phyloP scores from a whole-genome alignment of 2,113 vertebrate genomes.

The Tenebrosternarchus preto region DNA sequence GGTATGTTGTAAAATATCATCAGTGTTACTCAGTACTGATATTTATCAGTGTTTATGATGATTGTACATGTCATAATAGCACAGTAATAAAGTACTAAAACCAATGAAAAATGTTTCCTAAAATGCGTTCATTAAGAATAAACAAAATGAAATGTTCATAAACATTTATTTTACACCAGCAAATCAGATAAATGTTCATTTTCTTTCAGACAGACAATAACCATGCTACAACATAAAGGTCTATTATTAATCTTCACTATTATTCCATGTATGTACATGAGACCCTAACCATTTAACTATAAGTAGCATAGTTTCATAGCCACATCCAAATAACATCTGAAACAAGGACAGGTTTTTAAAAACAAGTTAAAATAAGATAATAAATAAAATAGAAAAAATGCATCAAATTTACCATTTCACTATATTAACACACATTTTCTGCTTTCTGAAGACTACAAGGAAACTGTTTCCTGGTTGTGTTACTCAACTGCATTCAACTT shows the following conservation, averaged over 20 bases:
- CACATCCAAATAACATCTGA: constrained; percentile 82
- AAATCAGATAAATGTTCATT: constrained; percentile 86
- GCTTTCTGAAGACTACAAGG: constrained; percentile 54
- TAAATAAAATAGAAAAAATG: constrained; percentile 65
- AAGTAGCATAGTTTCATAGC: constrained; percentile 76
- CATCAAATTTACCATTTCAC: constrained; percentile 75
- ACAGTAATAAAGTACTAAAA: too few species aligned
- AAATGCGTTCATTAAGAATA: background rate
- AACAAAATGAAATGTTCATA: constrained; percentile 74
- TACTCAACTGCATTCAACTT: constrained; percentile 73
- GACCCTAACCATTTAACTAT: constrained; percentile 80
- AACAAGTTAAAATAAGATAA: constrained; percentile 73
- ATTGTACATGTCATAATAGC: too few species aligned
- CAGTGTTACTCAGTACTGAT: too few species aligned
- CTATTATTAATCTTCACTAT: constrained; percentile 74
- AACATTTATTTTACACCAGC: constrained; percentile 98
- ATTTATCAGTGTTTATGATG: too few species aligned
- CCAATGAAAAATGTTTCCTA: too few species aligned
- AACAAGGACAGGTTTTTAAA: constrained; percentile 76
- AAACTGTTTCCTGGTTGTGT: constrained; percentile 66
- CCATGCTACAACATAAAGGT: constrained; percentile 88
- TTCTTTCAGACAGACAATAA: constrained; percentile 85
- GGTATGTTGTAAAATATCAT: background rate
- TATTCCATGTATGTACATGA: constrained; percentile 78
- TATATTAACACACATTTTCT: constrained; percentile 73